A percentile compares a stretch with the other conserved stretches of the same genome.
These are phyloP conservation scores for Varroa destructor DNA, from an alignment of 1,140 invertebrate genomes.

Conservation along the genomic window DNA sequence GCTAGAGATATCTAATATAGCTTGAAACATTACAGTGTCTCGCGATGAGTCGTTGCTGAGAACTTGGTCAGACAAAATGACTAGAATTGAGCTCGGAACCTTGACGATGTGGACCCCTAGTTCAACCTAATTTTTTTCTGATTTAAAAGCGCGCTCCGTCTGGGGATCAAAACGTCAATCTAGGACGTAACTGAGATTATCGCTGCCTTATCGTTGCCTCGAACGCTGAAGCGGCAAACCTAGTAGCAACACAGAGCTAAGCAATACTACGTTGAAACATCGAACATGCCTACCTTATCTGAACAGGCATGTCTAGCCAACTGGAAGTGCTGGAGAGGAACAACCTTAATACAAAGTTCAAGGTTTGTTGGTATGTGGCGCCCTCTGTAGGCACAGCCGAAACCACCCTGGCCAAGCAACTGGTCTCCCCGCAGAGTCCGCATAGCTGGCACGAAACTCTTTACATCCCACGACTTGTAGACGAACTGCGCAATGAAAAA, in stretches of 20 bases:
- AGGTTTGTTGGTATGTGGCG: conserved; percentile 1
- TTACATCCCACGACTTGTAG: not conserved
- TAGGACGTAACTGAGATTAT: no score
- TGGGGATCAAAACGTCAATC: no score
- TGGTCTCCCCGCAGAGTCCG: not conserved
- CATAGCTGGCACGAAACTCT: conserved; percentile 2
- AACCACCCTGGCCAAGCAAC: conserved; percentile 6
- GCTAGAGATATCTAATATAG: not conserved
- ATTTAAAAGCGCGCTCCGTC: no score
- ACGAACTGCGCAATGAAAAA: not conserved
- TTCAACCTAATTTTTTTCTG: not conserved
- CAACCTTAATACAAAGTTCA: conserved; percentile 22
- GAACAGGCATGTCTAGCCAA: conserved; percentile 7
- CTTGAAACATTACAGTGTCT: not conserved
- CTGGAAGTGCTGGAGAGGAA: conserved; percentile 13
- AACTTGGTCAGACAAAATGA: not conserved
- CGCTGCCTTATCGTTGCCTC: no score
- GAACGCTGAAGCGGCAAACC: no score
- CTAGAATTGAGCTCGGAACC: no score
- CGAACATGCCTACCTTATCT: not conserved
- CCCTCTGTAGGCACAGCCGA: conserved; percentile 2
- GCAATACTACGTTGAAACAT: no score
- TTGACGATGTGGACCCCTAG: not conserved
- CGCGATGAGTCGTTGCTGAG: not conserved
- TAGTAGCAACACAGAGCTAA: no score